Conservation (phyloP, 2,888 invertebrate genomes). For the Sarcophaga caerulescens region DNA sequence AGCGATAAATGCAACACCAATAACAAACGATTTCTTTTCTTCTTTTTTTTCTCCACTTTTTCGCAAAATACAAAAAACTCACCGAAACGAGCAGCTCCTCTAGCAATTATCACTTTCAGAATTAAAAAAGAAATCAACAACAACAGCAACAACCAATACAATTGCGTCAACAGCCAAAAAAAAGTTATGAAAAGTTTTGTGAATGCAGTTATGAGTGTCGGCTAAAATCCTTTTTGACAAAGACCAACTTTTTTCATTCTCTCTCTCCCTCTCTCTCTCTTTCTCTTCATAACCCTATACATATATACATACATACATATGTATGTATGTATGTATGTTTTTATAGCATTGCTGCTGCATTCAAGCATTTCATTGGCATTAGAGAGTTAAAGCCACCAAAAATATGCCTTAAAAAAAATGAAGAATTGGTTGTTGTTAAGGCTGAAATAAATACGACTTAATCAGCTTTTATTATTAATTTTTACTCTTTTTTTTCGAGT, state of each 20-base stretch:
- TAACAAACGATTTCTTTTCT: constrained; percentile 13
- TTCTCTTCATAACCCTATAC: background rate
- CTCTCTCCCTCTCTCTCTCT: background rate
- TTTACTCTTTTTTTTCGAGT: background rate
- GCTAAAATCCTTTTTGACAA: constrained; percentile 60
- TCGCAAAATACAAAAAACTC: constrained; percentile 5
- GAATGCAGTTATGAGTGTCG: constrained; percentile 64
- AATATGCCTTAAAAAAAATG: no score
- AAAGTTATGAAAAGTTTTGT: constrained; percentile 46
- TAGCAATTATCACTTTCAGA: constrained; percentile 59
- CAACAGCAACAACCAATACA: no score
- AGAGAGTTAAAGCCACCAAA: no score
- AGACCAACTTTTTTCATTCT: constrained; percentile 55
- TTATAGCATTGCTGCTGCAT: no score
- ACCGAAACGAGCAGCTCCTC: constrained; percentile 21
- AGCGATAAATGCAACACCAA: constrained; percentile 27
- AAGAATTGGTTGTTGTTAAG: no score
- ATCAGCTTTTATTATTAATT: constrained; percentile 59
- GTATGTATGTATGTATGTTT: no score
- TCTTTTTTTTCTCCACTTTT: background rate
- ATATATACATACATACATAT: constrained; percentile 5
- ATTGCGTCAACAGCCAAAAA: constrained; percentile 21
- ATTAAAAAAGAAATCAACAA: background rate
- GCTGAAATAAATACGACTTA: constrained; percentile 56
- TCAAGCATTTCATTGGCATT: no score